Conservation (phyloP, 1,140 invertebrate species). For the Ceratina australensis region DNA sequence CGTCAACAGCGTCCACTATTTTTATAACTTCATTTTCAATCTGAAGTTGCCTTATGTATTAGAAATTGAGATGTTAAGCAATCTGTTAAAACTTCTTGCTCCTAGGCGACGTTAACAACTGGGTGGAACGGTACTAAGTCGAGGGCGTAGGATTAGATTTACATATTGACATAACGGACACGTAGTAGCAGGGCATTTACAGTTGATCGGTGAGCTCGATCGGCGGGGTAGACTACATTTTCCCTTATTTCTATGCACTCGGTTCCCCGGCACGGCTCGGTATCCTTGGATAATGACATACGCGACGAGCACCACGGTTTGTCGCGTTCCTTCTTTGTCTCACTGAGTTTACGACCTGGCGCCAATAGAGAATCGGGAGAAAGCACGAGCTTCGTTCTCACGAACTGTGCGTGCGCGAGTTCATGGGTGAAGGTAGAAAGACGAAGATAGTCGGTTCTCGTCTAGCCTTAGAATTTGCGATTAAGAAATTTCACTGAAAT, state of each 20-base stretch:
- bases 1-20: too few relatives aligned
- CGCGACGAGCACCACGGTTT: constrained; percentile 44
- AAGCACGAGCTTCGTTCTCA: constrained; percentile 68
- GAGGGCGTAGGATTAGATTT: not conserved
- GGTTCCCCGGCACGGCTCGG: not conserved
- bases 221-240: constrained; percentile 14
- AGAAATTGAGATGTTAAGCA: too few relatives aligned
- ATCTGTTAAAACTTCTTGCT: too few relatives aligned
- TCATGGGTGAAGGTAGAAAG: constrained; percentile 23
- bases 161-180: not conserved
- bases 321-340: constrained; percentile 45
- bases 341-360: constrained; percentile 53
- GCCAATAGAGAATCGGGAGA: constrained; percentile 59
- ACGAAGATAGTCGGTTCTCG: too few relatives aligned
- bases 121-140: not conserved
- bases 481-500: too few relatives aligned
- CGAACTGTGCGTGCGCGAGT: constrained; percentile 58
- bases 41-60: too few relatives aligned
- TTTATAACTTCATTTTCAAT: too few relatives aligned
- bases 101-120: too few relatives aligned
- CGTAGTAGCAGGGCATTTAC: constrained; percentile 22
- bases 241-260: constrained; percentile 40
- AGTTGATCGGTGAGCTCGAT: constrained; percentile 29
- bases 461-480: too few relatives aligned
- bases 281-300: constrained; percentile 45